Evolutionary conservation across 1,140 invertebrate genomes (phyloP).

Genomic region (Neodiprion lecontei): DNA sequence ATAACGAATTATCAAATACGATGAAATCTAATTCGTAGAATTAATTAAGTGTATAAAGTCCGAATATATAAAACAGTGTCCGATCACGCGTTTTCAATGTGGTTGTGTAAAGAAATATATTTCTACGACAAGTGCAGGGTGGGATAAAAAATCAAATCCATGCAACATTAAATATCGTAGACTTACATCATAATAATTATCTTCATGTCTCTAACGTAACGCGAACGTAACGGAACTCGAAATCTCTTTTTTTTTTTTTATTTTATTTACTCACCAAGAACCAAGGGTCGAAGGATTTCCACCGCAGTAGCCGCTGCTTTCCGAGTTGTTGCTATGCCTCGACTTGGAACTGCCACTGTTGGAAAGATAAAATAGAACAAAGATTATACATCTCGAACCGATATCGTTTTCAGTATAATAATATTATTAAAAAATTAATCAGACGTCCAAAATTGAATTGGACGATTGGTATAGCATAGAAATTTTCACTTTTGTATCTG

Average conservation of each 20-base stretch:
- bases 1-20: no score
- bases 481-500: no score
- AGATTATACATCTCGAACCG: constrained; percentile 4
- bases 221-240: no score
- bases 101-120: neutral
- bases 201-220: no score
- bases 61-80: neutral
- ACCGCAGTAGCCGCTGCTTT: constrained; percentile 77
- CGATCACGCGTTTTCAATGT: constrained; percentile 10
- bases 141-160: no score
- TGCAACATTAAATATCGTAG: neutral
- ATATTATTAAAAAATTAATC: neutral
- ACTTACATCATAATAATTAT: neutral
- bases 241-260: no score
- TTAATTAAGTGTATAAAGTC: no score
- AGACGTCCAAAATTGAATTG: constrained; percentile 5
- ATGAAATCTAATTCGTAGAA: no score
- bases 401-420: neutral
- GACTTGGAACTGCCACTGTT: constrained; percentile 79
- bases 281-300: constrained; percentile 66
- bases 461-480: neutral
- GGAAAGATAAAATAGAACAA: constrained; percentile 39
- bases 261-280: constrained; percentile 57
- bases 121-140: neutral
- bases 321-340: constrained; percentile 76